Conservation (phyloP, 2,113 vertebrate genomes). For the Corythornis madagascariensis region DNA sequence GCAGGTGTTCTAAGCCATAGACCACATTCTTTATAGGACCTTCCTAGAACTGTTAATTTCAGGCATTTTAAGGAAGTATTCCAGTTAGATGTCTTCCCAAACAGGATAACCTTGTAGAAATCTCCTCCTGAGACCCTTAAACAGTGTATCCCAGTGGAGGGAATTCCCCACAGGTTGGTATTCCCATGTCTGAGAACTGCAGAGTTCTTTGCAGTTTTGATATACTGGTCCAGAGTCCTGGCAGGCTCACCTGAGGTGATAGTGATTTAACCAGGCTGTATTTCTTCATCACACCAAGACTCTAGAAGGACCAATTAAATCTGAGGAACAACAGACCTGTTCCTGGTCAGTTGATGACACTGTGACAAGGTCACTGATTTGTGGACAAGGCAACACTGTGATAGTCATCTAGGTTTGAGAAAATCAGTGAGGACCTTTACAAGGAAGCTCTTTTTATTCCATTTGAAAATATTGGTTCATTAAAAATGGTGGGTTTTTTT, state of each 20-base stretch:
- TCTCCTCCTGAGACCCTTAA: not conserved
- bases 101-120: not conserved
- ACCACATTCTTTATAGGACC: not conserved
- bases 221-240: not conserved
- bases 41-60: not conserved
- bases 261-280: not conserved
- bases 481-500: not conserved
- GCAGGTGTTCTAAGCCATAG: not conserved
- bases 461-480: not conserved
- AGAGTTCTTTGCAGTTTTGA: not conserved
- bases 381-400: not conserved
- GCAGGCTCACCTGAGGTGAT: not conserved
- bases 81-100: not conserved
- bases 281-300: not conserved
- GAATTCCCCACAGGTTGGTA: not conserved
- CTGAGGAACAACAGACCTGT: not conserved
- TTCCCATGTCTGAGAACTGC: not conserved
- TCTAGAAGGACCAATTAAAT: not conserved
- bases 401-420: not conserved
- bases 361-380: not conserved
- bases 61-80: not conserved
- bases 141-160: not conserved
- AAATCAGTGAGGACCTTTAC: not conserved
- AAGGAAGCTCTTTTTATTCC: not conserved
- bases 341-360: not conserved